Evolutionary conservation across 35 echinoderm and acorn worm genomes (phyloP).

Genomic region (Apostichopus californicus): DNA sequence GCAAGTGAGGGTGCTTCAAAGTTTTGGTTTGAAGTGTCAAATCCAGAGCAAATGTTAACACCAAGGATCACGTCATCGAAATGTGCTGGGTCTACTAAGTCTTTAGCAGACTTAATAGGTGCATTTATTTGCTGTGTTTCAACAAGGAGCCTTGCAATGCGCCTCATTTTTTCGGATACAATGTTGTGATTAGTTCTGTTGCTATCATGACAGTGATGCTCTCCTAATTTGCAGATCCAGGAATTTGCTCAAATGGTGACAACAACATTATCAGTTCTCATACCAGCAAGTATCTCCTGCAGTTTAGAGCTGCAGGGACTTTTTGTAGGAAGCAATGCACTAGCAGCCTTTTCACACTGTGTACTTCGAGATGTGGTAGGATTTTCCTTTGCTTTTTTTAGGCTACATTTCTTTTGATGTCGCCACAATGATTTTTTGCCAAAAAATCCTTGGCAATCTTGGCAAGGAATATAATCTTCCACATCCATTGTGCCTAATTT

Average conservation of each 20-base stretch:
- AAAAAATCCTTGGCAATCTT: not conserved
- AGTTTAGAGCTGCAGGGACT: not conserved
- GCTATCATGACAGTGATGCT: slow-evolving; percentile 2
- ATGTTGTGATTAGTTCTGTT: not conserved
- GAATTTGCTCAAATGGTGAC: not conserved
- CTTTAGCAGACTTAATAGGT: not conserved
- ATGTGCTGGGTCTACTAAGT: not conserved
- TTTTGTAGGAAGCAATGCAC: slow-evolving; percentile 23
- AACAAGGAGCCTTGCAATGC: not conserved
- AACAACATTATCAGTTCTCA: not conserved
- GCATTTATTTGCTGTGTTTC: slow-evolving; percentile 21
- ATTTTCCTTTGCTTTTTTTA: not conserved
- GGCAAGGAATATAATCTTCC: not conserved
- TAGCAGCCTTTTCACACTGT: not conserved
- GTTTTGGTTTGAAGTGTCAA: not conserved
- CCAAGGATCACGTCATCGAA: not conserved
- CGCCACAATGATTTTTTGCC: not conserved
- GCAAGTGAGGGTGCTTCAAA: not conserved
- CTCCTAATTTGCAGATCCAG: not conserved
- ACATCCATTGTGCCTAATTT: slow-evolving; percentile 1
- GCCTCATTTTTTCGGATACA: slow-evolving; percentile 17
- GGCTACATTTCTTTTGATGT: slow-evolving; percentile 4
- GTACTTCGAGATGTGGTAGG: too few species aligned
- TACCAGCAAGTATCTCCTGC: not conserved
- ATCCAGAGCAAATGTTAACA: too few species aligned